Evolutionary conservation across 2,797 vertebrate species (phyloP).

Genomic region (Pygocentrus nattereri): DNA sequence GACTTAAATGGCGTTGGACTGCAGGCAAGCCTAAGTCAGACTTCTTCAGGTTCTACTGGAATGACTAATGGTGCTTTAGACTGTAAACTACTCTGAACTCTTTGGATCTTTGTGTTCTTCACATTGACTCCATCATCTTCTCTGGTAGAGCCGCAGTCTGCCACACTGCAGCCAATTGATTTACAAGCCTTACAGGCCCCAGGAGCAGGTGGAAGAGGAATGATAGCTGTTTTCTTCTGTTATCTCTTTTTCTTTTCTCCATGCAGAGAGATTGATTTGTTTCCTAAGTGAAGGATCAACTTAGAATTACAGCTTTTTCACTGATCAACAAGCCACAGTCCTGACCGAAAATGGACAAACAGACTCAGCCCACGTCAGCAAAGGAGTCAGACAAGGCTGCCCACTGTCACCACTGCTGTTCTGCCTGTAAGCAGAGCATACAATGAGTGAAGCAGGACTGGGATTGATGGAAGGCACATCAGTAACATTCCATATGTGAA

Average conservation of each 20-base stretch:
- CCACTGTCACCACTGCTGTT: too few relatives aligned
- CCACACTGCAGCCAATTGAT: constrained; percentile 16
- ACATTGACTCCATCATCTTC: background rate
- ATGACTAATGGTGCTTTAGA: background rate
- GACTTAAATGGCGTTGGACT: background rate
- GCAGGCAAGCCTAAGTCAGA: background rate
- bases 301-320: constrained; percentile 27
- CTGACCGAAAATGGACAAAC: background rate
- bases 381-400: too few relatives aligned
- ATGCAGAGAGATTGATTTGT: constrained; percentile 12
- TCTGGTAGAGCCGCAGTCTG: background rate
- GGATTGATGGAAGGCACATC: too few relatives aligned
- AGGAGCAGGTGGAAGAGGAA: background rate
- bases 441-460: too few relatives aligned
- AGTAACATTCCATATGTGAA: too few relatives aligned
- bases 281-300: constrained; percentile 4
- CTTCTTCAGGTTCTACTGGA: background rate
- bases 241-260: background rate
- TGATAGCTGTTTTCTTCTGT: background rate
- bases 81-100: background rate
- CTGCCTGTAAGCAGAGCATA: too few relatives aligned
- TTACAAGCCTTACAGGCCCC: constrained; percentile 6
- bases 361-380: too few relatives aligned
- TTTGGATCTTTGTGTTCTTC: background rate
- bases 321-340: background rate